These are phyloP conservation scores for Vanessa cardui DNA, from an alignment of 2,888 invertebrate genomes.

Conservation along the genomic window DNA sequence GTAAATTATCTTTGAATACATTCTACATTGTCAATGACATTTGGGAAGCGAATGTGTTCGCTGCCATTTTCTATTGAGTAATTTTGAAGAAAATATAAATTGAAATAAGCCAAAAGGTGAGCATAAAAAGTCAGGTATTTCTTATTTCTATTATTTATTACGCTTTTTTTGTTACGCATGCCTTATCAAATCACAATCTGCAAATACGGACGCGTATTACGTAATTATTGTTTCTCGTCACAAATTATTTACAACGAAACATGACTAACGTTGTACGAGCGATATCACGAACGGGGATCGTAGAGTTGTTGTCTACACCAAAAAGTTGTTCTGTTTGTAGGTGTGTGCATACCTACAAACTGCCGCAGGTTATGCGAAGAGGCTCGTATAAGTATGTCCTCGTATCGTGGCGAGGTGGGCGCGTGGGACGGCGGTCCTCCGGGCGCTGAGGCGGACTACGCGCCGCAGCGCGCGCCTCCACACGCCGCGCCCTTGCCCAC, in stretches of 20 bases:
- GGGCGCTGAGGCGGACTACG: conserved; percentile 80
- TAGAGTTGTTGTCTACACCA: conserved; percentile 83
- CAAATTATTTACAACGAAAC: conserved; percentile 64
- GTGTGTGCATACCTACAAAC: conserved; percentile 84
- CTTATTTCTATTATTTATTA: conserved; percentile 47
- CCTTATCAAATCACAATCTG: conserved; percentile 51
- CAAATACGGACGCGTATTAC: conserved; percentile 67
- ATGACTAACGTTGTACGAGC: conserved; percentile 63
- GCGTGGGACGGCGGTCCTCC: conserved; percentile 81
- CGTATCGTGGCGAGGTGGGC: conserved; percentile 69
- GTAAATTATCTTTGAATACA: conserved; percentile 20
- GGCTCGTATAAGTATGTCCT: conserved; percentile 74
- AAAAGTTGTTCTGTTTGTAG: conserved; percentile 88
- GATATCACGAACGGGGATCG: conserved; percentile 61
- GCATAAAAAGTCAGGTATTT: conserved; percentile 62
- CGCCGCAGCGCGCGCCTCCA: conserved; percentile 66
- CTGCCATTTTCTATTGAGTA: conserved; percentile 76
- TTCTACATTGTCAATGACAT: conserved; percentile 58
- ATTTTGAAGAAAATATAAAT: conserved; percentile 55
- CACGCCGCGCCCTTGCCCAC: conserved; percentile 62
- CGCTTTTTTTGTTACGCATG: conserved; percentile 59
- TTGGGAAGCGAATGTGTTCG: conserved; percentile 66
- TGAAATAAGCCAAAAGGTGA: conserved; percentile 64
- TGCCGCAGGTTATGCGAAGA: conserved; percentile 82
- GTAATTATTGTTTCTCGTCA: conserved; percentile 78